These are phyloP conservation scores for Albula goreensis DNA, from an alignment of 2,113 vertebrate species.

Conservation along the genomic window DNA sequence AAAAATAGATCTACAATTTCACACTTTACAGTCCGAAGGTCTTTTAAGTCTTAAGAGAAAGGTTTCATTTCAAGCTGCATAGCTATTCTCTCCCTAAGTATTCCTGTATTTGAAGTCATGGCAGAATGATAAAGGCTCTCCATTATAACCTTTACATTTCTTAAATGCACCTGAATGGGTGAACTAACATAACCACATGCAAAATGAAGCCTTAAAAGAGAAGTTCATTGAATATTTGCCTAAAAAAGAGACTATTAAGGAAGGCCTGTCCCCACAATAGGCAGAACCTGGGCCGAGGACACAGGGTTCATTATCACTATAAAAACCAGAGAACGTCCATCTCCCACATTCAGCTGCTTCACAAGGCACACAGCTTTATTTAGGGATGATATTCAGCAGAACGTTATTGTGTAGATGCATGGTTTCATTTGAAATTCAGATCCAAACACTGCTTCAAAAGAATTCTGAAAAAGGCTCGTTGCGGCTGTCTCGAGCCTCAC, in stretches of 20 bases:
- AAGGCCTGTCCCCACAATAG: neutral
- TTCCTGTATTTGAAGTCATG: neutral
- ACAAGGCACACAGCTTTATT: neutral
- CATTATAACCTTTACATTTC: neutral
- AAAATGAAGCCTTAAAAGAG: neutral
- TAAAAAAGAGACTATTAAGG: neutral
- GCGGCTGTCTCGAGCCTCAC: conserved; percentile 69
- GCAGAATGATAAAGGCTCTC: neutral
- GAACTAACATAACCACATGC: neutral
- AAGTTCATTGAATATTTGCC: neutral
- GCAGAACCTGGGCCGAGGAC: neutral
- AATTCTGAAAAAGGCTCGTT: conserved; percentile 63
- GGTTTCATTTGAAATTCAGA: conserved; percentile 77
- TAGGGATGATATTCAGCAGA: neutral
- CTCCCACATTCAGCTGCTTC: neutral
- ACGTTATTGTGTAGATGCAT: conserved; percentile 71
- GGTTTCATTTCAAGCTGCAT: neutral
- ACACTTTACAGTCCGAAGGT: neutral
- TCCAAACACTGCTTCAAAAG: conserved; percentile 79
- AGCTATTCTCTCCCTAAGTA: neutral
- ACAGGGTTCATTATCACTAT: neutral
- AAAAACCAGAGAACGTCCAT: neutral
- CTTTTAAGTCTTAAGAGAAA: neutral
- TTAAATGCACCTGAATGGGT: neutral
- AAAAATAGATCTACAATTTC: neutral